Evolutionary conservation across 2,113 vertebrate species (phyloP), one percentile per base, ranked within the genome.

Genomic region (Epinephelus moara): DNA sequence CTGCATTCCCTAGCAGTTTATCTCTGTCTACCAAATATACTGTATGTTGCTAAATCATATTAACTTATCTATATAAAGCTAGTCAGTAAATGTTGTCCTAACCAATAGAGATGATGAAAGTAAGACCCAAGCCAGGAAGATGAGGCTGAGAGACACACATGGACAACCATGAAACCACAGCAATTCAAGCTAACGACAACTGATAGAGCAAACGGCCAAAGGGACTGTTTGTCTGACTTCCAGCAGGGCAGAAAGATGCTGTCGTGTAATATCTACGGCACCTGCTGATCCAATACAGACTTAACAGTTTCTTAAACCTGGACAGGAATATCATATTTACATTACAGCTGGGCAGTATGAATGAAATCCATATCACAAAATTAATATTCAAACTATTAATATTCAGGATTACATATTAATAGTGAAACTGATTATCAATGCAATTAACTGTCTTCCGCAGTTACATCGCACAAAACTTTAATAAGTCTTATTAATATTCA

Each of bases 201-300:
- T 25, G 66, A 70, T n/a, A 30, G 45, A 63, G 47, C 11, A 40
- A 3, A 21, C 4, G 21, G 18, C 40, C 13, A 17, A 40, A 27
- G 12, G 37, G 8, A 27, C 23, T n/a, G 57, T 82, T 25, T 47
- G 25, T 59, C 27, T 57, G 63, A 50, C 62, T 23, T 57, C 68
- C 63, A 82, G 30, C 63, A 52, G 64, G 13, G 69, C 56, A 45
- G 49, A 71, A 12, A 84, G 19, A 64, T 13, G 14, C 27, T 57
- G 50, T 19, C 9, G 42, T 17, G 67, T 57, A 30, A 81, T 52
- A 33, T 42, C 25, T 33, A 21, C 45, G 4, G 37, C n/a, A 53
- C 21, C 56, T 19, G 61, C 37, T 27, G 74, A 63, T 64, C 17
- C 17, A 52, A 53, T 33, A 25, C 30, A 61, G 45, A 19, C 30